phyloP scores from a whole-genome alignment of 2,888 invertebrate genomes.

The Lagria hirta region DNA sequence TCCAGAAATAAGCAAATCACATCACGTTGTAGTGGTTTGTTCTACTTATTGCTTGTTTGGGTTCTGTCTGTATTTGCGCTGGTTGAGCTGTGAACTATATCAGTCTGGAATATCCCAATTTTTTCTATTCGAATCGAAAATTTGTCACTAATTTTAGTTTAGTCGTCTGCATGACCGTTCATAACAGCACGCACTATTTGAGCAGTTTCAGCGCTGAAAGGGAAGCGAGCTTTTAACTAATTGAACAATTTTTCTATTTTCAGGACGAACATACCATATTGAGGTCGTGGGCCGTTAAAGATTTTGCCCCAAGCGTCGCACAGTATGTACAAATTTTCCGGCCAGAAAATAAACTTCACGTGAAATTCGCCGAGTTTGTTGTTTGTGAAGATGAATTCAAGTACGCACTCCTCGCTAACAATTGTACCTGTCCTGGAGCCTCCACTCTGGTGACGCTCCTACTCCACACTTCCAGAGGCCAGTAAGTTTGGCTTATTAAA shows the following conservation, averaged over 20 bases:
- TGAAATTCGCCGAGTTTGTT: constrained; percentile 97
- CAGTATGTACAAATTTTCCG: constrained; percentile 98
- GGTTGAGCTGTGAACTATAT: no score
- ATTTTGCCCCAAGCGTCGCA: constrained; percentile 94
- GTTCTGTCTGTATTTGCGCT: no score
- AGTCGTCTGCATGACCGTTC: no score
- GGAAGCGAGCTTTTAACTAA: constrained; percentile 20
- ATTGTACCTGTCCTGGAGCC: constrained; percentile 97
- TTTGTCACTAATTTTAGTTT: no score
- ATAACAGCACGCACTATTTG: constrained; percentile 7
- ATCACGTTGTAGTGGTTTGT: no score
- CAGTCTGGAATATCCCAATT: no score
- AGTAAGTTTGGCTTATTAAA: constrained; percentile 68
- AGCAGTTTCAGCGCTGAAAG: constrained; percentile 2
- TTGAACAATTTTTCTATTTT: no score
- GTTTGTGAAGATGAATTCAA: constrained; percentile 99
- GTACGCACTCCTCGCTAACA: constrained; percentile 95
- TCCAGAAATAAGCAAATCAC: no score
- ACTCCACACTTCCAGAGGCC: constrained; percentile 95
- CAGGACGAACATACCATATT: constrained; percentile 76
- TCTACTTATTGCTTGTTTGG: no score
- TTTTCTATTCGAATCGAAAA: no score
- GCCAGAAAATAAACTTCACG: constrained; percentile 97
- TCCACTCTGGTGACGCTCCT: constrained; percentile 94
- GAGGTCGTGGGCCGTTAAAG: constrained; percentile 95